These are phyloP conservation scores for Columba janthina DNA, from an alignment of 2,113 vertebrate species.

Conservation along the genomic window DNA sequence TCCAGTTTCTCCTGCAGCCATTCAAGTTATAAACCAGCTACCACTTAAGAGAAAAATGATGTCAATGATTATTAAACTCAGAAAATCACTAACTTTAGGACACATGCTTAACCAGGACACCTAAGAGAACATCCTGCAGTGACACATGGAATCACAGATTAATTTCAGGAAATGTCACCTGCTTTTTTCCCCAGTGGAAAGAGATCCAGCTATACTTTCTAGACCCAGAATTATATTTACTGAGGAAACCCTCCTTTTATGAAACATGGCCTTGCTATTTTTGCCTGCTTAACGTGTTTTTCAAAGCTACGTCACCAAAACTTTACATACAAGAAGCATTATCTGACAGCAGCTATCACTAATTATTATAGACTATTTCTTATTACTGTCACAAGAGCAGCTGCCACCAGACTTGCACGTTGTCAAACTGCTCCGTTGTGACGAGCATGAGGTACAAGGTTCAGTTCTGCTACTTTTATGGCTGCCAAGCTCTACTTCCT, in stretches of 20 bases:
- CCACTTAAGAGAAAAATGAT: accelerated
- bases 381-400: not conserved
- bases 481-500: not conserved
- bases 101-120: not conserved
- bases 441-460: not conserved
- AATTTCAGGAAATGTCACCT: not conserved
- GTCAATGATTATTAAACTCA: not conserved
- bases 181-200: not conserved
- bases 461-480: not conserved
- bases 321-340: not conserved
- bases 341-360: not conserved
- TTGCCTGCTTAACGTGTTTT: not conserved
- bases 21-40: not conserved
- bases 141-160: not conserved
- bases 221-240: not conserved
- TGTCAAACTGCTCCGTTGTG: accelerated
- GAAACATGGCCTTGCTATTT: not conserved
- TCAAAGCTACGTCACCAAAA: not conserved
- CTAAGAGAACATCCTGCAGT: not conserved
- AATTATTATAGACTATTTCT: not conserved
- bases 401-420: not conserved
- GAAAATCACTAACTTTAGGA: not conserved
- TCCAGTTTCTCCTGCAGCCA: not conserved
- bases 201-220: not conserved
- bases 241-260: not conserved